Conservation (phyloP, 2,113 vertebrate genomes). For the Periophthalmodon schlosseri region DNA sequence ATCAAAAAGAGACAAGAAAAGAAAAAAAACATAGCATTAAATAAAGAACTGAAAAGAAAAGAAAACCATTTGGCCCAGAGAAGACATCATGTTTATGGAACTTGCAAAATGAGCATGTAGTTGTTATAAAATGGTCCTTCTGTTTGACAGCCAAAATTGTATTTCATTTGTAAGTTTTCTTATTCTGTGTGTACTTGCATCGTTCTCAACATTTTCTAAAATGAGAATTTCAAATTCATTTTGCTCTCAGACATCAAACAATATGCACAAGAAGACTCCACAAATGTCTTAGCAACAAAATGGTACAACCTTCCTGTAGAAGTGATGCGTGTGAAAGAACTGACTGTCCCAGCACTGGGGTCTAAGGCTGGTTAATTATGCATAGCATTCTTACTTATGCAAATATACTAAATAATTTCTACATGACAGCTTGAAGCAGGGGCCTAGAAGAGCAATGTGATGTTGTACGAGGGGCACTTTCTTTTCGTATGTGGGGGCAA, state of each 20-base stretch:
- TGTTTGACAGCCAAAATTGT: no score
- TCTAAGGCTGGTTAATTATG: constrained; percentile 71
- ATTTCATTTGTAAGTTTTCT: neutral
- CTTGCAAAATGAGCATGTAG: neutral
- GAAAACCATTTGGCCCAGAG: neutral
- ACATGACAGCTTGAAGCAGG: constrained; percentile 74
- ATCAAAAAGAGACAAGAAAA: neutral
- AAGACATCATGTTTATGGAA: neutral
- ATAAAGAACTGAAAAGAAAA: neutral
- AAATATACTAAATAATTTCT: constrained; percentile 82
- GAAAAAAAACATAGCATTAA: neutral
- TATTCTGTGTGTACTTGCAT: neutral
- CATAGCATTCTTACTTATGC: constrained; percentile 78
- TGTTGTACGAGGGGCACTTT: constrained; percentile 60
- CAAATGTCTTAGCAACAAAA: constrained; percentile 28
- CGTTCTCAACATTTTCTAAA: neutral
- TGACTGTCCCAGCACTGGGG: constrained; percentile 33
- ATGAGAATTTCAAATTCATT: constrained; percentile 21
- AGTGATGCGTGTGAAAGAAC: constrained; percentile 27
- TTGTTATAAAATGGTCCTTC: neutral
- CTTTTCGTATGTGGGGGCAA: constrained; percentile 55
- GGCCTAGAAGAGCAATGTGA: constrained; percentile 66
- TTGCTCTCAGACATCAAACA: constrained; percentile 29
- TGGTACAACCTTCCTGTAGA: constrained; percentile 37
- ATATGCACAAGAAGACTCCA: constrained; percentile 31